Evolutionary conservation across 2,888 invertebrate genomes (phyloP).

Genomic region (Pogonocherus hispidulus): DNA sequence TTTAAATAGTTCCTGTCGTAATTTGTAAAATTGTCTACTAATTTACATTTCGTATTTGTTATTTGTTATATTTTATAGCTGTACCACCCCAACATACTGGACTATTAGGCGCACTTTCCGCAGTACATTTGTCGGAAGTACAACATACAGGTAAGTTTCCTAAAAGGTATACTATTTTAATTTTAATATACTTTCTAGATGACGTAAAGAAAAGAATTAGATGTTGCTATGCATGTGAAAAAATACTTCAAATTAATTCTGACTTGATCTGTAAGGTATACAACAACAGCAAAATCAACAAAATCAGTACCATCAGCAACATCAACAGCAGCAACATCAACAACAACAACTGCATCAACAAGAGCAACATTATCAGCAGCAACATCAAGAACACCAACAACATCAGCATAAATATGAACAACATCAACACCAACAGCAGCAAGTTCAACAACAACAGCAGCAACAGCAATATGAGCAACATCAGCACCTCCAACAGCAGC

Average conservation of each 20-base stretch:
- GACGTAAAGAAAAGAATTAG: no score
- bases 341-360: not conserved
- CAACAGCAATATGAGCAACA: not conserved
- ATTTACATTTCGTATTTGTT: not conserved
- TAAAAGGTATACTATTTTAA: no score
- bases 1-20: no score
- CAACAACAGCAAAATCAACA: not conserved
- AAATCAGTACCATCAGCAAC: constrained; percentile 3
- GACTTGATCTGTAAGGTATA: no score
- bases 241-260: no score
- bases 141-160: no score
- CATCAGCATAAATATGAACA: not conserved
- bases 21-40: no score
- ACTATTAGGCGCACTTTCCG: not conserved
- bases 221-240: no score
- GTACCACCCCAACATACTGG: not conserved
- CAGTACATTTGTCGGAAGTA: no score
- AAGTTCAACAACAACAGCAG: not conserved
- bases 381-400: not conserved
- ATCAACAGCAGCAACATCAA: constrained; percentile 20
- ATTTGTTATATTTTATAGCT: not conserved
- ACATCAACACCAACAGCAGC: not conserved
- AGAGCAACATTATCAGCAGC: not conserved
- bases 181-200: no score
- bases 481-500: not conserved